Evolutionary conservation across 2,797 vertebrate genomes (phyloP).

Genomic region (Rhinella marina): DNA sequence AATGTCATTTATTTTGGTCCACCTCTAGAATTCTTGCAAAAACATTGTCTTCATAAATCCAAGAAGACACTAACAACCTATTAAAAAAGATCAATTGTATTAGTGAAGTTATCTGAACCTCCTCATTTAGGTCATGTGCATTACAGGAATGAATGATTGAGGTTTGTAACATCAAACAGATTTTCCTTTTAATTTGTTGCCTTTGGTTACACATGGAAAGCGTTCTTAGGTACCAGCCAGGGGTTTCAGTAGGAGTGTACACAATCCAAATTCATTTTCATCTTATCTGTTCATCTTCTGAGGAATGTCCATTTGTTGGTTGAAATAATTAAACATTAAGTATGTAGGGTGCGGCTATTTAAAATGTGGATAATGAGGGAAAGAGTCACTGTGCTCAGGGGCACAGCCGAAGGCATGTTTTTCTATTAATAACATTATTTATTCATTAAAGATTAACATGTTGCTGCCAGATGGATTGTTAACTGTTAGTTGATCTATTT

Average conservation of each 20-base stretch:
- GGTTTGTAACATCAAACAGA: conserved; percentile 33
- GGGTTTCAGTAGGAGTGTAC: conserved; percentile 52
- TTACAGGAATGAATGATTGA: conserved; percentile 28
- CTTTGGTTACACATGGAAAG: conserved; percentile 37
- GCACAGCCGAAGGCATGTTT: conserved; percentile 41
- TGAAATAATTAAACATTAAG: conserved; percentile 60
- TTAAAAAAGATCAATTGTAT: conserved; percentile 43
- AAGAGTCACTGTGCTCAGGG: conserved; percentile 54
- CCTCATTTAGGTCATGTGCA: conserved; percentile 26
- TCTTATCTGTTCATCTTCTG: conserved; percentile 58
- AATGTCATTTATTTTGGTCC: conserved; percentile 22
- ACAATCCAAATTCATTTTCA: conserved; percentile 37
- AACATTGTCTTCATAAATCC: conserved; percentile 24
- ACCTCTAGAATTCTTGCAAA: background rate
- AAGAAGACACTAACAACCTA: conserved; percentile 30
- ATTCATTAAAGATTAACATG: conserved; percentile 54
- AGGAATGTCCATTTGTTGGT: conserved; percentile 55
- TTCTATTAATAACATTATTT: conserved; percentile 51
- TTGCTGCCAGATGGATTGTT: conserved; percentile 41
- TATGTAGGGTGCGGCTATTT: conserved; percentile 57
- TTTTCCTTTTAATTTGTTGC: conserved; percentile 41
- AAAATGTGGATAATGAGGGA: conserved; percentile 58
- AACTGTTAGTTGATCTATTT: background rate
- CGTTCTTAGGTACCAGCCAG: conserved; percentile 39
- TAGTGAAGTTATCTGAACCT: conserved; percentile 37